These are phyloP conservation scores for Onychomys torridus DNA, from an alignment of 2,797 vertebrate species.

Conservation along the genomic window DNA sequence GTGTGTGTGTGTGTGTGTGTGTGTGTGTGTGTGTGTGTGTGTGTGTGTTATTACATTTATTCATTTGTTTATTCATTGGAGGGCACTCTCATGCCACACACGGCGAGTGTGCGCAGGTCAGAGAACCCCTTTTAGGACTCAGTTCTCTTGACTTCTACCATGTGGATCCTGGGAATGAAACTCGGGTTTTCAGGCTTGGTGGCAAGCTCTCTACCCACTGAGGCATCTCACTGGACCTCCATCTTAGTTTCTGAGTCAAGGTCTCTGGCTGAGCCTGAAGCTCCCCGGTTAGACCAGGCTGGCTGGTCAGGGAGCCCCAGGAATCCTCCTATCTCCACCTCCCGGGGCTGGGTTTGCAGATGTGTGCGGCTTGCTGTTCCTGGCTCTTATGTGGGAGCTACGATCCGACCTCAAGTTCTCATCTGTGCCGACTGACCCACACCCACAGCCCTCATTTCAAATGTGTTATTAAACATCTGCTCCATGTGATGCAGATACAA, in stretches of 20 bases:
- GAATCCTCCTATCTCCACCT: not conserved
- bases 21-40: not conserved
- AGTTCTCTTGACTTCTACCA: not conserved
- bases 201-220: not conserved
- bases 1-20: not conserved
- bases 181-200: not conserved
- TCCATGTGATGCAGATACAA: no score
- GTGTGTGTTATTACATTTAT: no score
- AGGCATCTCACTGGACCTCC: not conserved
- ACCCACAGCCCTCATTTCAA: not conserved
- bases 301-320: not conserved
- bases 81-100: not conserved
- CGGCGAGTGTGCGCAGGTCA: not conserved
- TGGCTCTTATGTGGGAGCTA: not conserved
- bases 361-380: no score
- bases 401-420: not conserved
- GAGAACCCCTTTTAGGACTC: not conserved
- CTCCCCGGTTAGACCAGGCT: not conserved
- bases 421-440: not conserved
- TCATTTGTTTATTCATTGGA: not conserved
- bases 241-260: not conserved
- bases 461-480: not conserved
- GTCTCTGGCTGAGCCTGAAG: not conserved
- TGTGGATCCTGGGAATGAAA: no score
- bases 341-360: not conserved